Evolutionary conservation across 2,888 invertebrate genomes (phyloP).

Genomic region (Cecidostiba fungosa): DNA sequence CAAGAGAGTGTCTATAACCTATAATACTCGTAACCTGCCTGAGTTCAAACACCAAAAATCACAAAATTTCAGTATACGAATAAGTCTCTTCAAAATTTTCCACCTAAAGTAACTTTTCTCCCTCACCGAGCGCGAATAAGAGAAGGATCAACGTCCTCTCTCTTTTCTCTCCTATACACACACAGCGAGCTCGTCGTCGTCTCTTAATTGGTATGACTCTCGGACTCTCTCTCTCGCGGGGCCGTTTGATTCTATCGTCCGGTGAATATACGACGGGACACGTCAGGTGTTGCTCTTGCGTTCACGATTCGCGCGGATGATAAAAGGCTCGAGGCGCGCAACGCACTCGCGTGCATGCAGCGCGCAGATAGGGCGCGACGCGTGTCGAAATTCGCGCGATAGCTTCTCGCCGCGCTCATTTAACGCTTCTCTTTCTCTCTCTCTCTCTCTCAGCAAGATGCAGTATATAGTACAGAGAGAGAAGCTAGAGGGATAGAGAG

Average conservation of each 20-base stretch:
- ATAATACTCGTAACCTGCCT: not conserved
- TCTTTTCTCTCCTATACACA: not conserved
- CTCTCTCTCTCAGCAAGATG: not conserved
- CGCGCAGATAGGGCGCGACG: conserved; percentile 3
- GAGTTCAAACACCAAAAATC: not conserved
- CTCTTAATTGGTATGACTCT: conserved; percentile 72
- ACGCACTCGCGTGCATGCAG: not conserved
- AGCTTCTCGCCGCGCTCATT: conserved; percentile 29
- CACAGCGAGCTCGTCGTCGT: conserved; percentile 57
- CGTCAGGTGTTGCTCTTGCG: conserved; percentile 52
- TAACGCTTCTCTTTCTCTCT: not conserved
- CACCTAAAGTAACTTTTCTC: not conserved
- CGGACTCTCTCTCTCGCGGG: conserved; percentile 25
- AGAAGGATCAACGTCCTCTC: not conserved
- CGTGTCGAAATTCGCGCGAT: conserved; percentile 49
- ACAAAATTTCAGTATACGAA: too few species aligned
- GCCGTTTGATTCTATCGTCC: conserved; percentile 70
- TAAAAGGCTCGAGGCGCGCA: conserved; percentile 38
- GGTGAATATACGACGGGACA: conserved; percentile 68
- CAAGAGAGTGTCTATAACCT: not conserved
- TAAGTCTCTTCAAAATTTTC: too few species aligned
- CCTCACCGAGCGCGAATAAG: not conserved
- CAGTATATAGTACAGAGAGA: not conserved
- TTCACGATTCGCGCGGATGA: conserved; percentile 55
- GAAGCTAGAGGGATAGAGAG: conserved; percentile 15